phyloP scores from a whole-genome alignment of 2,113 vertebrate genomes.

The Otis tarda region DNA sequence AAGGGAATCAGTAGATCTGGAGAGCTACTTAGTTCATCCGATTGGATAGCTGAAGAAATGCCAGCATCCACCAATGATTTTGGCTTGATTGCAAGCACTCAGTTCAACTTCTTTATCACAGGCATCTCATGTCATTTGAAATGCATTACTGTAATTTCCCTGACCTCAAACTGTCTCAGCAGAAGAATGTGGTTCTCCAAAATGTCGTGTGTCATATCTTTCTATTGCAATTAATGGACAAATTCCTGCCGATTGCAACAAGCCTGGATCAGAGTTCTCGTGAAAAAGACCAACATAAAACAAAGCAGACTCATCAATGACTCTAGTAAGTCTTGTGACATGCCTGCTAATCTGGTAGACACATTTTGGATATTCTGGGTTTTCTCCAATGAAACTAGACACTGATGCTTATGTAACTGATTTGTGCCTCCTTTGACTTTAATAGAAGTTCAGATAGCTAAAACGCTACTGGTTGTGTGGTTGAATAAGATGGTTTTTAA shows the following conservation, averaged over 20 bases:
- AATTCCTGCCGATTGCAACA: neutral
- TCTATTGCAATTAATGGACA: neutral
- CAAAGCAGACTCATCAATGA: neutral
- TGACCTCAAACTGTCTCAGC: neutral
- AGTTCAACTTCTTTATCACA: neutral
- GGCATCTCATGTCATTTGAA: neutral
- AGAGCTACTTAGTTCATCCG: neutral
- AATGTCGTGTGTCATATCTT: neutral
- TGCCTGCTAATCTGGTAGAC: neutral
- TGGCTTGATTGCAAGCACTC: neutral
- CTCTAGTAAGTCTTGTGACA: neutral
- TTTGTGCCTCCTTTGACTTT: neutral
- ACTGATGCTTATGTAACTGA: neutral
- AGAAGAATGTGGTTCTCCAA: neutral
- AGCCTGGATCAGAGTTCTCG: neutral
- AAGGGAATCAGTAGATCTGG: neutral
- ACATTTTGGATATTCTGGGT: neutral
- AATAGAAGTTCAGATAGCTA: neutral
- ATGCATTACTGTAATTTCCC: neutral
- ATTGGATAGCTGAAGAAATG: neutral
- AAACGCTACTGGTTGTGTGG: neutral
- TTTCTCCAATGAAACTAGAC: neutral
- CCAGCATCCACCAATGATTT: neutral
- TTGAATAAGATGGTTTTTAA: neutral
- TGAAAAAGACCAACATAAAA: neutral